Evolutionary conservation across 2,113 vertebrate species (phyloP).

Genomic region (Albula glossodonta): DNA sequence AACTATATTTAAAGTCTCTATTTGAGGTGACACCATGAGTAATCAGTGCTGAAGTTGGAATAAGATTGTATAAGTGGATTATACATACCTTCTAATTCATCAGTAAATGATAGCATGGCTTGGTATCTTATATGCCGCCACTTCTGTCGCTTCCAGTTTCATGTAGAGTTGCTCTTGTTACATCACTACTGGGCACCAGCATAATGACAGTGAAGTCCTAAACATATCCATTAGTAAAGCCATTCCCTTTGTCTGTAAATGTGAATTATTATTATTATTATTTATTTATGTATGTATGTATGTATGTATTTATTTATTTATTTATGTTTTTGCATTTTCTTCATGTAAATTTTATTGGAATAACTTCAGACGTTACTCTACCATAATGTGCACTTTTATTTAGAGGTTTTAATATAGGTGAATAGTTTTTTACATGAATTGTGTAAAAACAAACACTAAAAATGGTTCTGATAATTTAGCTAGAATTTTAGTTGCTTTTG

Average conservation of each 20-base stretch:
- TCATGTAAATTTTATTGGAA: neutral
- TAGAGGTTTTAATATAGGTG: neutral
- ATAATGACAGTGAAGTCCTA: neutral
- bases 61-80: neutral
- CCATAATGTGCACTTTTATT: neutral
- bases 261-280: too few relatives aligned
- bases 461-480: neutral
- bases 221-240: neutral
- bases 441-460: neutral
- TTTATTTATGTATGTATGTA: neutral
- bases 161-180: neutral
- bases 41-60: neutral
- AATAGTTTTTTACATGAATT: neutral
- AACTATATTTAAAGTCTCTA: neutral
- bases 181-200: neutral
- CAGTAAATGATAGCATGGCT: too few relatives aligned
- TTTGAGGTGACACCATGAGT: neutral
- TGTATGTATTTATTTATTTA: neutral
- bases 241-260: too few relatives aligned
- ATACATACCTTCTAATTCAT: too few relatives aligned
- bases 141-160: neutral
- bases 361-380: neutral
- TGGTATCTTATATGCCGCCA: neutral
- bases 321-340: neutral
- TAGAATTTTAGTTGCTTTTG: neutral